Evolutionary conservation across 2,888 invertebrate genomes (phyloP), one percentile per base, ranked within the genome.

Genomic region (Odontothrips loti): DNA sequence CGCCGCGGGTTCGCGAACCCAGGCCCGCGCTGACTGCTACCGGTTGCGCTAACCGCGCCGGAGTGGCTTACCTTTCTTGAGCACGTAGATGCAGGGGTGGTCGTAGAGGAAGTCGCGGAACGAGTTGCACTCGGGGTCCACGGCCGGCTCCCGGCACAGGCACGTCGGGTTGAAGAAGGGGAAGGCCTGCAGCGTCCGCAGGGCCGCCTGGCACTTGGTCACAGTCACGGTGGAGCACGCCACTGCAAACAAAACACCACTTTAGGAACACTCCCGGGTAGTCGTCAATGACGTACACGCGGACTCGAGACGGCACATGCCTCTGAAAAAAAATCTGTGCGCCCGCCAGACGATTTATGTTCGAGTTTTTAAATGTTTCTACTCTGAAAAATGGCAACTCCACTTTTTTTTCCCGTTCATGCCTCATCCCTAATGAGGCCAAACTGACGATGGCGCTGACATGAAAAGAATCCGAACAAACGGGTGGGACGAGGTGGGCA

Each of bases 121-220:
- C 87, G 94, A 94, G 90, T 96, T 96, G 89, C 96, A 96, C 86
- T 96, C 95, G 83, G 95, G 95, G 88, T 96, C 96, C 86, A 95
- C 93, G 88, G 93, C 94, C 78, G 96, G 96, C 86, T 96, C 96
- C 85, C 94, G 92, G 89, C 96, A 96, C 86, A 96, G 92, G 88
- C 96, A 96, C 85, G 96, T 96, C 85, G 96, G 96, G 87, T 94
- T 94, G 91, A 96, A 96, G 92, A 95, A 96, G 86, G 95, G 94
- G 88, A 96, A 96, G 83, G 95, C 95, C 90, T 95, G 96, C 86
- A 96, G 90, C 82, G 96, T 96, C 85, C 93, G 91, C 86, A 96
- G 90, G 58, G 96, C 96, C 81, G 96, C 96, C 89, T 96, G 95
- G 89, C 96, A 96, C 90, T 96, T 96, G 85, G 95, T 95, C 87